Evolutionary conservation across 2,797 vertebrate species (phyloP).

Genomic region (Salmo trutta): DNA sequence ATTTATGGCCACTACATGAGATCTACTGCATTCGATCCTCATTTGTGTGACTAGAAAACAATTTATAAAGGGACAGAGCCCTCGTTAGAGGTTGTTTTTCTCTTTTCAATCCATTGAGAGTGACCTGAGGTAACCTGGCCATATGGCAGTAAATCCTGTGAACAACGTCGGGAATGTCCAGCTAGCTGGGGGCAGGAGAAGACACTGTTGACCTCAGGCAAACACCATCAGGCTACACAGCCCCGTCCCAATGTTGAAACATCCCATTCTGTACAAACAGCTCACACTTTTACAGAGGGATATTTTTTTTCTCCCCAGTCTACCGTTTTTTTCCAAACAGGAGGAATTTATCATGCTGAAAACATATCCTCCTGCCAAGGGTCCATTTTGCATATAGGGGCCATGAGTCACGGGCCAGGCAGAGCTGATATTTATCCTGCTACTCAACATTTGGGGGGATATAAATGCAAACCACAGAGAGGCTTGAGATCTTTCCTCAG

Average conservation of each 20-base stretch:
- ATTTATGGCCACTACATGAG: too few relatives aligned
- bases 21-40: too few relatives aligned
- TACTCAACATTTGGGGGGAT: not conserved
- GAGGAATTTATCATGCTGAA: slow-evolving; percentile 46
- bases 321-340: slow-evolving; percentile 18
- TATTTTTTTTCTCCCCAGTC: slow-evolving; percentile 26
- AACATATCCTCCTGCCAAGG: slow-evolving; percentile 31
- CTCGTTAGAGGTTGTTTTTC: slow-evolving; percentile 1
- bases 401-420: not conserved
- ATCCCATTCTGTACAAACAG: slow-evolving; percentile 41
- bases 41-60: not conserved
- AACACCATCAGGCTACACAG: slow-evolving; percentile 23
- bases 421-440: not conserved
- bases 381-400: not conserved
- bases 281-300: slow-evolving; percentile 36
- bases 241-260: slow-evolving; percentile 23
- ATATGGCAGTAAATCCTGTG: slow-evolving; percentile 41
- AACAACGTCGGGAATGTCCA: not conserved
- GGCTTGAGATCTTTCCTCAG: not conserved
- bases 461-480: not conserved
- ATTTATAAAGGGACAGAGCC: not conserved
- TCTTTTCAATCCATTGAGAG: not conserved
- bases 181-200: slow-evolving; percentile 47
- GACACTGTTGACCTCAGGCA: slow-evolving; percentile 36
- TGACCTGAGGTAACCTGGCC: slow-evolving; percentile 46